Evolutionary conservation across 37 sponge, comb jelly and placozoan genomes (phyloP), one percentile per base, ranked within the genome.

Genomic region (Amphimedon queenslandica): DNA sequence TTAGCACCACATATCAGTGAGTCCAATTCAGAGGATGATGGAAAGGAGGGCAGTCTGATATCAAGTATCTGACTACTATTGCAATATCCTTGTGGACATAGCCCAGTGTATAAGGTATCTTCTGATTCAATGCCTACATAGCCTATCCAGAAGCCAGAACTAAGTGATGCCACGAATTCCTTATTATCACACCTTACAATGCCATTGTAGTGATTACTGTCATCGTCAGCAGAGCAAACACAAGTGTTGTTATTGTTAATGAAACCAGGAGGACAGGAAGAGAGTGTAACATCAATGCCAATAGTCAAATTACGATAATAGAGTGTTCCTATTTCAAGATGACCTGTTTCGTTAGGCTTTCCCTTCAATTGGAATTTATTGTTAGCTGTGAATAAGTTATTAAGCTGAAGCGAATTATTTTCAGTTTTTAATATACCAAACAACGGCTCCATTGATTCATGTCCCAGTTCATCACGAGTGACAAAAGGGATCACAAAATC

Each of bases 101-200:
- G 8, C 8, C 13, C 8, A 18, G 53, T 47, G 53, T 47, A 47
- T 13, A 47, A 13, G 8, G 53, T 47, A 18, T 47, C 53, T 13
- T 47, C 53, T 18, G 8, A 25, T n/a, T 27, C 40, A 23, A 31
- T 31, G n/a, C n/a, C n/a, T 3, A 64, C 30, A 58, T 60, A 80
- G 3, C 81, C 81, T 21, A 64, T 73, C 81, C 81, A 80, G 67
- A 43, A 80, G 74, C 81, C 81, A 36, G 37, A 23, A 28, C 23
- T 42, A 20, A 80, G 20, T 40, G 38, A 32, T 1, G 67, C 73
- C 57, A 37, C 4, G 38, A 43, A 73, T 11, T 23, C 57, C 18
- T 64, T 31, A 23, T 36, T 40, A 23, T 73, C 41, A 21, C 81
- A 78, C 2, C 24, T 43, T n/a, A 37, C 11, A n/a, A 78, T 69